Evolutionary conservation across 23 tunicate genomes (phyloP).

Genomic region (Styela clava): DNA sequence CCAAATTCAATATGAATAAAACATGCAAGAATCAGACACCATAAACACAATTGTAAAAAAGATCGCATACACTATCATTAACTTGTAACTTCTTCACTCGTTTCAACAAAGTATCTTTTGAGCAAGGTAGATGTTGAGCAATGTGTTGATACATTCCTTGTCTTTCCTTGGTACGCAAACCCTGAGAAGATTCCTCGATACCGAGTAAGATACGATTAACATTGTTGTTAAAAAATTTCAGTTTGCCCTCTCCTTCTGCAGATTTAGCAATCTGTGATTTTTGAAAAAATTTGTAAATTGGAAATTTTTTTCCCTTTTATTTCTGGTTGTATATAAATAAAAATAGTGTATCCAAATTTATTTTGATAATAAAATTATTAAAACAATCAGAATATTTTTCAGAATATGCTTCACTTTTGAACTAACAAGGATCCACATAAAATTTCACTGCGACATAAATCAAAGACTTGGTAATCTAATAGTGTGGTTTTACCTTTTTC

Average conservation of each 20-base stretch:
- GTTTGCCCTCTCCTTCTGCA: constrained; percentile 73
- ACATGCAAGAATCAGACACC: no score
- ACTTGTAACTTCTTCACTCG: constrained; percentile 76
- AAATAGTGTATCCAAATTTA: no score
- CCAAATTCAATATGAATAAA: no score
- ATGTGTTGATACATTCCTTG: constrained; percentile 69
- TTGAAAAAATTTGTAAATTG: no score
- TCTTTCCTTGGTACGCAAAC: constrained; percentile 52
- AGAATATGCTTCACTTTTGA: no score
- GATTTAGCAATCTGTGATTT: constrained; percentile 60
- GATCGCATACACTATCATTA: constrained; percentile 62
- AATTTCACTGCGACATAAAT: no score
- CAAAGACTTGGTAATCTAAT: neutral
- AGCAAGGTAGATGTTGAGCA: constrained; percentile 76
- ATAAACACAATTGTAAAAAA: no score
- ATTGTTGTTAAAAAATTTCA: constrained; percentile 79
- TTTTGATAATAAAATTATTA: no score
- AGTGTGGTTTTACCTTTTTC: constrained; percentile 33
- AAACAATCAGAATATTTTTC: no score
- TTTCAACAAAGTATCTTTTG: constrained; percentile 87
- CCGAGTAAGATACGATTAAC: constrained; percentile 68
- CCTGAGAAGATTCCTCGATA: constrained; percentile 55
- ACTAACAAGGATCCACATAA: no score
- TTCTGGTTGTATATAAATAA: no score
- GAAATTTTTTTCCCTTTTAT: no score